These are phyloP conservation scores for Falcaria lacertinaria DNA, from an alignment of 2,888 invertebrate species.

Conservation along the genomic window DNA sequence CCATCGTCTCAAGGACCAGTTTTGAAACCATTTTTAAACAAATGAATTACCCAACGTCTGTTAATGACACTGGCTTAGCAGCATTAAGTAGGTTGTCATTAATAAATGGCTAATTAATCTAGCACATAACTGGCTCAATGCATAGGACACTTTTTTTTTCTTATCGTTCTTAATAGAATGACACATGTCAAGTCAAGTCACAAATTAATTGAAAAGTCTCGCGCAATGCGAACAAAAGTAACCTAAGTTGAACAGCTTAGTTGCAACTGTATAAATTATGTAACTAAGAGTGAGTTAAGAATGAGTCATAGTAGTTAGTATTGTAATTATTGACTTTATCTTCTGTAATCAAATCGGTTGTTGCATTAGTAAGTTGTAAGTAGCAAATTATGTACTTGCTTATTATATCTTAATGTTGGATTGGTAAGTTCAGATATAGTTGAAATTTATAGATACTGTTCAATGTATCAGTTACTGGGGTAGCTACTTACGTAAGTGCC, in stretches of 20 bases:
- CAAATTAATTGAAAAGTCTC: slow-evolving; percentile 13
- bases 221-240: not conserved
- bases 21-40: no score
- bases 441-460: no score
- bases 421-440: no score
- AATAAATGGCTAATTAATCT: slow-evolving; percentile 14
- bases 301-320: not conserved
- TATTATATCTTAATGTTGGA: no score
- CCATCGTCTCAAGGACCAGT: no score
- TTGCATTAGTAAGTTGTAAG: not conserved
- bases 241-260: not conserved
- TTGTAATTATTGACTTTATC: slow-evolving; percentile 28
- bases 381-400: slow-evolving; percentile 13
- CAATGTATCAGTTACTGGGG: no score
- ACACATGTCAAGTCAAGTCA: slow-evolving; percentile 20
- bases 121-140: slow-evolving; percentile 6
- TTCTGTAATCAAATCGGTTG: slow-evolving; percentile 25
- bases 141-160: slow-evolving; percentile 11
- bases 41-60: not conserved
- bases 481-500: no score
- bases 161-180: slow-evolving; percentile 14
- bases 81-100: slow-evolving; percentile 26
- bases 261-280: not conserved
- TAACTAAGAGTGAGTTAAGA: not conserved
- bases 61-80: slow-evolving; percentile 10